phyloP scores from a whole-genome alignment of 2,888 invertebrate genomes.

The Hipparchia sbordonii region DNA sequence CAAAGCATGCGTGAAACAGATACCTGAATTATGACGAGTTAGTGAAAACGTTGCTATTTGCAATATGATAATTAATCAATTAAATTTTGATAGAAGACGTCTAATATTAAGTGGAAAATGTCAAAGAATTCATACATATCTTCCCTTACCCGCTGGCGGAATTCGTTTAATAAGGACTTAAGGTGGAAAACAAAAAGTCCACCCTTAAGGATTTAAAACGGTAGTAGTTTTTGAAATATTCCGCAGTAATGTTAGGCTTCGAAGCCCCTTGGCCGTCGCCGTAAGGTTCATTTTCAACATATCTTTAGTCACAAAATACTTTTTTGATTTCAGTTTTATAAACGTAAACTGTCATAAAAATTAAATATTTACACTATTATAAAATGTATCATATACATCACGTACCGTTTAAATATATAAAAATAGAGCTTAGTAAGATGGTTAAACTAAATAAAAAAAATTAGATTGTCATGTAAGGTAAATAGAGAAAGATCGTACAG shows the following conservation, averaged over 20 bases:
- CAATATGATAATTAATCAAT: slow-evolving; percentile 28
- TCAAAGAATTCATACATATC: slow-evolving; percentile 39
- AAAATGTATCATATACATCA: slow-evolving; percentile 79
- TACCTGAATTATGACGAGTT: slow-evolving; percentile 65
- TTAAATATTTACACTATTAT: slow-evolving; percentile 81
- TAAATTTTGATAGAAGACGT: slow-evolving; percentile 31
- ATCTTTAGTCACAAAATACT: slow-evolving; percentile 56
- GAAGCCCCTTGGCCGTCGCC: slow-evolving; percentile 7
- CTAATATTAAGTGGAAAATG: slow-evolving; percentile 31
- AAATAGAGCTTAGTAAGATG: slow-evolving; percentile 82
- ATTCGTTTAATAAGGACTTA: slow-evolving; percentile 7
- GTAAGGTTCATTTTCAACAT: slow-evolving; percentile 50
- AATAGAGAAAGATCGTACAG: slow-evolving; percentile 73
- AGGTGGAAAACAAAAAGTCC: slow-evolving; percentile 17
- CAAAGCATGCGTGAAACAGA: slow-evolving; percentile 77
- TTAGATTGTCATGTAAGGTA: slow-evolving; percentile 75
- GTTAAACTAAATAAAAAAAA: slow-evolving; percentile 68
- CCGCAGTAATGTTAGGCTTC: slow-evolving; percentile 20
- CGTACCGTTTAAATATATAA: slow-evolving; percentile 69
- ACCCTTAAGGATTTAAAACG: slow-evolving; percentile 1
- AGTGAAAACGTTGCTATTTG: slow-evolving; percentile 36
- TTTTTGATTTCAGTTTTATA: slow-evolving; percentile 56
- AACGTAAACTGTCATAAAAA: slow-evolving; percentile 64
- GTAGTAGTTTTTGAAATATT: slow-evolving; percentile 18
- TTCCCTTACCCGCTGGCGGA: slow-evolving; percentile 28